Evolutionary conservation across 2,888 invertebrate genomes (phyloP).

Genomic region (Erpobdella octoculata): DNA sequence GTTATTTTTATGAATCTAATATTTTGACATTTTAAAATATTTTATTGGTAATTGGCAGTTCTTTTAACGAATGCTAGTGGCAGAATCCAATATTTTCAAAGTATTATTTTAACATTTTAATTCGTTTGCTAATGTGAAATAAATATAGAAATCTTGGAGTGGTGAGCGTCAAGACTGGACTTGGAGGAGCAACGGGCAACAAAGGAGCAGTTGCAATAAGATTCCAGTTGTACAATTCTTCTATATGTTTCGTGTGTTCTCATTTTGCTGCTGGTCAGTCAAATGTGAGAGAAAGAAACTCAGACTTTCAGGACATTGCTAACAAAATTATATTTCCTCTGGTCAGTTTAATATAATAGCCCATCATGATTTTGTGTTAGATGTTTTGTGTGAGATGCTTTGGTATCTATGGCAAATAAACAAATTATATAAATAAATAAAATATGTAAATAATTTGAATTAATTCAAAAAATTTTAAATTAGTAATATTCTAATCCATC

Average conservation of each 20-base stretch:
- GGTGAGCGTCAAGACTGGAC: constrained; percentile 92
- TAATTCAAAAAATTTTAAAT: neutral
- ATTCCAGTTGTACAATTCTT: constrained; percentile 81
- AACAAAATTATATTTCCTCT: constrained; percentile 61
- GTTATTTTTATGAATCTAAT: neutral
- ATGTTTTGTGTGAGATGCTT: neutral
- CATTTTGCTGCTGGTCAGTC: constrained; percentile 98
- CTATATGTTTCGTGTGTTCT: constrained; percentile 93
- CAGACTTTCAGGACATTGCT: constrained; percentile 90
- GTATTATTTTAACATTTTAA: too few species aligned
- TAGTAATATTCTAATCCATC: too few species aligned
- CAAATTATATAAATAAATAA: neutral
- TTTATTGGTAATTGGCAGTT: neutral
- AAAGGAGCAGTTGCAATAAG: constrained; percentile 91
- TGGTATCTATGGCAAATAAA: neutral
- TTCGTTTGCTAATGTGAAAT: neutral
- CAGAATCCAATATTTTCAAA: too few species aligned
- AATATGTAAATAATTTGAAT: neutral
- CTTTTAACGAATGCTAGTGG: too few species aligned
- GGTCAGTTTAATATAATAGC: constrained; percentile 41
- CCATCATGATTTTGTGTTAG: neutral
- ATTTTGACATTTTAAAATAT: neutral
- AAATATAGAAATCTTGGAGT: constrained; percentile 72
- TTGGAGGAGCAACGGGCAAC: constrained; percentile 94
- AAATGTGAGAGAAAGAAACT: constrained; percentile 86